Evolutionary conservation across 2,113 vertebrate genomes (phyloP), one percentile per base, ranked within the genome.

Genomic region (Drymodes brunneopygia): DNA sequence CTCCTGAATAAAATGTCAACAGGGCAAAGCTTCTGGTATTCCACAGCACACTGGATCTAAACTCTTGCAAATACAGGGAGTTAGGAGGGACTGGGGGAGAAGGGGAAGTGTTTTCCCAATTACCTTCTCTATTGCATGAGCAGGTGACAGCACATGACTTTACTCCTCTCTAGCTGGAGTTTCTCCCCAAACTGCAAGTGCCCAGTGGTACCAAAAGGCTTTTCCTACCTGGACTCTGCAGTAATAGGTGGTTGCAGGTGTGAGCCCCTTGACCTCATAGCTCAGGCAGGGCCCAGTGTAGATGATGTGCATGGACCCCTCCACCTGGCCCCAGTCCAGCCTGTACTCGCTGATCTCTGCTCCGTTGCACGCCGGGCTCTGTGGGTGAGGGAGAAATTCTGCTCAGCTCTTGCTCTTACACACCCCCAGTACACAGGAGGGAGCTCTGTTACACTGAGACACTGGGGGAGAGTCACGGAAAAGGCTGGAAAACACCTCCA

Each of bases 221-320:
- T 29, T 31, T 50, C 86, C 33, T 98, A 98, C 98, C 98, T 98
- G 98, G 51, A 98, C 98, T 95, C 98, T 97, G 97, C 98, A 98
- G 60, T 98, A 98, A 67, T 98, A 98, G 0, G 96, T 97, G 57
- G 98, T 98, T 50, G 98, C 98, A 40, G 98, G 98, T 27, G 93
- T 95, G 60, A 98, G 98, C 33, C 97, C 96, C 91, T 97, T 98
- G 27, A 98, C 97, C 97, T 98, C 98, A 66, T 98, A 98, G 92
- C 94, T 98, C 66, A 96, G 95, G 86, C 94, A 96, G 40, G 98
- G 94, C 31, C 98, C 98, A 2, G 92, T 96, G 83, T 98, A 98
- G 47, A 98, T 62, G 72, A 98, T 51, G 6, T 97, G 97, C 97
- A 98, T 98, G 0, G 95, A 93, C 3, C 98, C 98, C 92, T 98